Percentiles rank a stretch among this genome's conserved stretches.
Conservation (phyloP, 2,797 vertebrate genomes). For the Enoplosus armatus region DNA sequence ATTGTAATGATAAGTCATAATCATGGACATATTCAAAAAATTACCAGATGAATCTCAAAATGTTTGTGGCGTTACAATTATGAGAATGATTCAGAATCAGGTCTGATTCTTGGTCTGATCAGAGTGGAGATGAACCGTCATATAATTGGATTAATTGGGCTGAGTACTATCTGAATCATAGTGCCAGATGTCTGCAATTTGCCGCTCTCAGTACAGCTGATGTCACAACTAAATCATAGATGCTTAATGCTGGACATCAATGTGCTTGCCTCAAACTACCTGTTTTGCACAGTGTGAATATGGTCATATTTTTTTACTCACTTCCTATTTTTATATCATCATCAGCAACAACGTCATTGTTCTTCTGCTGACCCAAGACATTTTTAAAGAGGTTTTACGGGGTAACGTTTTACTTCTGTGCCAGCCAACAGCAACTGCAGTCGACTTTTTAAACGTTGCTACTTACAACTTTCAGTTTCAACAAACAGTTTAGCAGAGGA, state of each 20-base stretch:
- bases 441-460: not conserved
- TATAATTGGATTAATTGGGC: constrained; percentile 60
- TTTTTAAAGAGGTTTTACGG: not conserved
- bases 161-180: constrained; percentile 47
- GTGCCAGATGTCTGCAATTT: constrained; percentile 50
- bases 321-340: not conserved
- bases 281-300: not conserved
- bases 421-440: not conserved
- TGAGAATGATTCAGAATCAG: constrained; percentile 44
- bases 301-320: not conserved
- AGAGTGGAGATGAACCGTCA: constrained; percentile 14
- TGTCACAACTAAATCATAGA: constrained; percentile 15
- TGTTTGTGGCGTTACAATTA: constrained; percentile 1
- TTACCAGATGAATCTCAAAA: constrained; percentile 15
- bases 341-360: not conserved
- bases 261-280: not conserved
- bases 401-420: not conserved
- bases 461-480: not conserved
- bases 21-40: constrained; percentile 6
- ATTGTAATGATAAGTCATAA: not conserved
- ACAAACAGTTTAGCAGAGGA: not conserved
- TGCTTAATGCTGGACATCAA: constrained; percentile 2
- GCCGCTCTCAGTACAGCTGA: constrained; percentile 22
- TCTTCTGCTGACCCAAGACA: not conserved
- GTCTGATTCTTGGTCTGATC: constrained; percentile 32